Percentiles rank a stretch among this genome's conserved stretches.
phyloP scores from a whole-genome alignment of 1,140 invertebrate genomes.

The Oryzaephilus surinamensis region DNA sequence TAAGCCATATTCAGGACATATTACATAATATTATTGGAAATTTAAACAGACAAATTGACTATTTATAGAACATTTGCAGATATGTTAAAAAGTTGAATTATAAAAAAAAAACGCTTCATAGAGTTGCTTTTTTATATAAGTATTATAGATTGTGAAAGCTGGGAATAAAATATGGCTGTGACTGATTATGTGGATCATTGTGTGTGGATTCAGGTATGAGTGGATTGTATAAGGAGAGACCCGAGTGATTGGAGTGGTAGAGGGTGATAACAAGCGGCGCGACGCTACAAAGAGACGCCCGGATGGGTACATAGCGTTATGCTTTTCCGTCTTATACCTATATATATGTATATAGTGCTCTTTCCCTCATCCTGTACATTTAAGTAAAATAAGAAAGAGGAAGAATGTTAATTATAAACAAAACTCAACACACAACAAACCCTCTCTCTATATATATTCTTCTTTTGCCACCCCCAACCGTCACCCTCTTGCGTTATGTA shows the following conservation, averaged over 20 bases:
- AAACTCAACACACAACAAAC: conserved; percentile 8
- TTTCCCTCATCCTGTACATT: too few relatives aligned
- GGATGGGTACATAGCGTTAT: neutral
- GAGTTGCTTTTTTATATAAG: neutral
- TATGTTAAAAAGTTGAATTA: too few relatives aligned
- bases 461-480: too few relatives aligned
- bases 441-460: too few relatives aligned
- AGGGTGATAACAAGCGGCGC: conserved; percentile 14
- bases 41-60: too few relatives aligned
- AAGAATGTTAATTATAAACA: conserved; percentile 16
- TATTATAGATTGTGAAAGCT: neutral
- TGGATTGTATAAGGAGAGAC: conserved; percentile 5
- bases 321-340: neutral
- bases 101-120: conserved; percentile 1
- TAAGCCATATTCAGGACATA: too few relatives aligned
- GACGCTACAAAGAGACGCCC: conserved; percentile 7
- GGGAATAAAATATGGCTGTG: conserved; percentile 9
- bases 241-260: conserved; percentile 15
- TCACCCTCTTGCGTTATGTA: too few relatives aligned
- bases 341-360: too few relatives aligned
- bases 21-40: too few relatives aligned
- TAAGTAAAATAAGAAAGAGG: conserved; percentile 2
- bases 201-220: conserved; percentile 8
- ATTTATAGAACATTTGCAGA: too few relatives aligned
- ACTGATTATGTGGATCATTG: conserved; percentile 16